These are phyloP conservation scores for Cephus nigrinus DNA, from an alignment of 2,888 invertebrate species.

Conservation along the genomic window DNA sequence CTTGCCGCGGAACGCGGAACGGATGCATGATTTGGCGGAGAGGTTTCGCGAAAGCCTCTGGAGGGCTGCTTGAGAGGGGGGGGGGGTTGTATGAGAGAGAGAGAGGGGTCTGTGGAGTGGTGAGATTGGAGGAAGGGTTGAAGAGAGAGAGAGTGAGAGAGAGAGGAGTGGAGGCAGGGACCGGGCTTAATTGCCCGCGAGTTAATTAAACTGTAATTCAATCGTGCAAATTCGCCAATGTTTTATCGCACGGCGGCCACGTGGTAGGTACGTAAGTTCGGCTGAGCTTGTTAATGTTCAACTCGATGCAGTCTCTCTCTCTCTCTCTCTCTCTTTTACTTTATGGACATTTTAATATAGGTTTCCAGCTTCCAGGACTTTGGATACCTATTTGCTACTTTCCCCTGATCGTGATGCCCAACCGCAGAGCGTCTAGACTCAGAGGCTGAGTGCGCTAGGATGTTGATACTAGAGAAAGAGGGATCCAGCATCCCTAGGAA, in stretches of 20 bases:
- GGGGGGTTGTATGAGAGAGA: background rate
- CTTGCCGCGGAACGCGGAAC: slow-evolving; percentile 43
- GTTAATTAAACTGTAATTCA: slow-evolving; percentile 65
- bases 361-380: background rate
- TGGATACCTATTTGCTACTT: background rate
- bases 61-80: too few species aligned
- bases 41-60: slow-evolving; percentile 41
- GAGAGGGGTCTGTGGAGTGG: background rate
- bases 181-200: slow-evolving; percentile 60
- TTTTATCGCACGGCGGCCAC: slow-evolving; percentile 49
- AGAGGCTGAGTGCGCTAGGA: background rate
- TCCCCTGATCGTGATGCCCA: background rate
- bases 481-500: background rate
- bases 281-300: background rate
- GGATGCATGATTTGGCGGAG: slow-evolving; percentile 34
- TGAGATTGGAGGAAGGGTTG: slow-evolving; percentile 7
- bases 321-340: background rate
- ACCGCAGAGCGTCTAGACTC: background rate
- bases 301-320: background rate
- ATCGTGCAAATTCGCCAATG: slow-evolving; percentile 63
- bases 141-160: slow-evolving; percentile 12
- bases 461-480: background rate
- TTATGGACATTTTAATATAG: background rate
- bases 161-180: slow-evolving; percentile 25
- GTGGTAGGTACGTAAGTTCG: background rate